Base-by-base conservation (phyloP, 2,113 vertebrate genomes). In the Phaethornis superciliosus region DNA sequence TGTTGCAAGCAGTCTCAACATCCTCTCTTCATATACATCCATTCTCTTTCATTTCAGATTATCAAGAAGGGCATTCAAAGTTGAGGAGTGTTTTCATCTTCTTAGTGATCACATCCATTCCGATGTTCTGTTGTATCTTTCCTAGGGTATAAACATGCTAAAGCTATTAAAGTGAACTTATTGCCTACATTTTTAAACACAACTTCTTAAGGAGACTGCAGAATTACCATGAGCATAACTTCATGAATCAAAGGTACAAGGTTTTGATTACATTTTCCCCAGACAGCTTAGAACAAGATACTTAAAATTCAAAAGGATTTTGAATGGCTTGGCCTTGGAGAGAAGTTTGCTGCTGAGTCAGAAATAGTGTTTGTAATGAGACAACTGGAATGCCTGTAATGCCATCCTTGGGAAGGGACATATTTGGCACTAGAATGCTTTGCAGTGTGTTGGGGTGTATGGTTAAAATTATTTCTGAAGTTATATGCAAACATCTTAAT, bases 331-430 rank as follows among this genome's bases (percentile, higher is more conserved):
- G 22, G 5, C 11, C 52, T 42, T 23, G 22, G 17, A 85, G 20
- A 46, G 32, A 42, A 35, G 26, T 17, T 72, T 47, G 20, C 24
- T 51, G 16, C 19, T 15, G 10, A 4, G 7, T 78, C 28, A 78
- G 55, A 58, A 67, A 16, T 13, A 35, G 16, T 65, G 15, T 9
- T 46, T 44, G n/a, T 59, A 49, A 18, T 58, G 28, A 49, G 42
- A 30, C 14, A 35, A 2, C 2, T 1, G 1, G 14, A 9, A 5
- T 46, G 8, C 59, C 55, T 32, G 4, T 35, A 65, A 49, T 1
- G 2, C 9, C 19, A 72, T 9, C 32, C 26, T 56, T 58, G 42
- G 47, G 4, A 88, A 67, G 15, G 23, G 21, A 2, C n/a, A 52
- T 10, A 4, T 56, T 71, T 67, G 20, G 9, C 17, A 71, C 71